phyloP scores from a whole-genome alignment of 23 tunicate genomes.

The Corella eumyota region DNA sequence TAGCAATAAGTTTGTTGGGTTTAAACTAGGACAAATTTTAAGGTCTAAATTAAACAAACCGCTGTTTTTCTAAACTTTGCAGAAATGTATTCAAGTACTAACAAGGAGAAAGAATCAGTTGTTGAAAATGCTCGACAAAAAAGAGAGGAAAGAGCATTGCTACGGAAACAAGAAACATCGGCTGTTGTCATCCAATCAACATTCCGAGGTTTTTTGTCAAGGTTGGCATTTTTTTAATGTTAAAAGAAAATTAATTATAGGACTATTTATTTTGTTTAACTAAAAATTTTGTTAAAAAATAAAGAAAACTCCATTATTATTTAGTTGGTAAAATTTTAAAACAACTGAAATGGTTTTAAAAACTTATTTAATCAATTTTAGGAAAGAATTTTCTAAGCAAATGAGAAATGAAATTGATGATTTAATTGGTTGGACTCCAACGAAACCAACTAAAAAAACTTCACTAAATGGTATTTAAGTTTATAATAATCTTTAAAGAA shows the following conservation, averaged over 20 bases:
- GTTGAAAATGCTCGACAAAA: constrained; percentile 65
- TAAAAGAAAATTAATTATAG: too few relatives aligned
- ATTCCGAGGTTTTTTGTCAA: constrained; percentile 43
- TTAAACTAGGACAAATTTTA: too few relatives aligned
- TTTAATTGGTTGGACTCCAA: constrained; percentile 1
- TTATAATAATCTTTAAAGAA: background rate
- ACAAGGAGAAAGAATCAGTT: constrained; percentile 8
- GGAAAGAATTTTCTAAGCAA: background rate
- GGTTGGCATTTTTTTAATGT: constrained; percentile 29
- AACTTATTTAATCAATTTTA: background rate
- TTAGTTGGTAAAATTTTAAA: too few relatives aligned
- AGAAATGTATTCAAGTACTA: too few relatives aligned
- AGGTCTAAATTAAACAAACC: too few relatives aligned
- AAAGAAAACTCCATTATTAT: too few relatives aligned
- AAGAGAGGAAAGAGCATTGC: constrained; percentile 64
- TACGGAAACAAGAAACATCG: constrained; percentile 30
- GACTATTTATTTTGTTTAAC: too few relatives aligned
- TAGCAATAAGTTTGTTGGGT: too few relatives aligned
- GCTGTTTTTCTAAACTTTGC: too few relatives aligned
- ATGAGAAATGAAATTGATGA: constrained; percentile 12
- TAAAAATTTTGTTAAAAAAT: too few relatives aligned
- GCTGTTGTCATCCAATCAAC: constrained; percentile 37
- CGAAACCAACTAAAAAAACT: background rate
- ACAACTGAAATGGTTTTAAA: background rate
- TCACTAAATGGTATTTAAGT: background rate